Evolutionary conservation across 2,888 invertebrate genomes (phyloP).

Genomic region (Ennomos fuscantarius): DNA sequence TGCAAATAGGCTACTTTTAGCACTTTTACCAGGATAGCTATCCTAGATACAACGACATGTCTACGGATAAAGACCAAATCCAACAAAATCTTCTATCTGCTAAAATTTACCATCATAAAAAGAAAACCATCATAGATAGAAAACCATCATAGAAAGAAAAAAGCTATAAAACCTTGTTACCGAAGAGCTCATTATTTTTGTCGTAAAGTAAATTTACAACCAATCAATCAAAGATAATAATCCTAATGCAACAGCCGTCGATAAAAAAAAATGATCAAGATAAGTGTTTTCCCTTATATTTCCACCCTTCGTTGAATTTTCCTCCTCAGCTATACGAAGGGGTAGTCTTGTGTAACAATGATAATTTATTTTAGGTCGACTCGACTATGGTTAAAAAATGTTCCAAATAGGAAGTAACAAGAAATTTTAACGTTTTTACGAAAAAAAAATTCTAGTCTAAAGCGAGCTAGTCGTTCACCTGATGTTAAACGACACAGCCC

Average conservation of each 20-base stretch:
- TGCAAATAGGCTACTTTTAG: no score
- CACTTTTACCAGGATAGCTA: no score
- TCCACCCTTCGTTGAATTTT: slow-evolving; percentile 41
- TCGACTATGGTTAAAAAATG: no score
- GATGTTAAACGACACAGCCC: no score
- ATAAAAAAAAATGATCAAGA: slow-evolving; percentile 51
- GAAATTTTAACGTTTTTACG: no score
- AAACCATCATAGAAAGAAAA: no score
- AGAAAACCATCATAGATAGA: background rate
- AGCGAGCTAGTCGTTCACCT: no score
- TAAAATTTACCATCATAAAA: background rate
- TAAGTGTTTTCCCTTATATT: slow-evolving; percentile 43
- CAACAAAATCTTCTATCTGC: no score
- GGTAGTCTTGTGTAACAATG: slow-evolving; percentile 17
- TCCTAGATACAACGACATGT: no score
- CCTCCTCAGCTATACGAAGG: slow-evolving; percentile 19
- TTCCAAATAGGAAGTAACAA: no score
- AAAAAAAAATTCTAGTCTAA: no score
- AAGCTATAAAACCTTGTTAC: slow-evolving; percentile 1
- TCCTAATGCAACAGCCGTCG: slow-evolving; percentile 15
- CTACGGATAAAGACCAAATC: no score
- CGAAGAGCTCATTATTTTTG: slow-evolving; percentile 16
- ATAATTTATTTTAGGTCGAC: slow-evolving; percentile 4
- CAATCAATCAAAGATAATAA: slow-evolving; percentile 30
- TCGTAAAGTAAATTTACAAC: slow-evolving; percentile 26